Evolutionary conservation across 2,888 invertebrate genomes (phyloP), one percentile per base, ranked within the genome.

Genomic region (Marronus borbonicus): DNA sequence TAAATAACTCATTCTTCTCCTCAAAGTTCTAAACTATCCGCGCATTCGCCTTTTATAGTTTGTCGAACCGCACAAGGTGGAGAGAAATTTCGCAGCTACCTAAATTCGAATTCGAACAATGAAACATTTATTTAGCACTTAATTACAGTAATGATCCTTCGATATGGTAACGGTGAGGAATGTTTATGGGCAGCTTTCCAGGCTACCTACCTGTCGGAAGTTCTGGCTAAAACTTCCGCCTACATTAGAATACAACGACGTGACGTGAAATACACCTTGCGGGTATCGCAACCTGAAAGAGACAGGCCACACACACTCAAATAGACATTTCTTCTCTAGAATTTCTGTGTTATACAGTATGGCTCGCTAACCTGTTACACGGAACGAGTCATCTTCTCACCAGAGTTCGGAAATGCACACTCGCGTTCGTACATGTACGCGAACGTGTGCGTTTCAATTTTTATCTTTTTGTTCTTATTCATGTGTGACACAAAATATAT

Each of bases 51-150:
- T 55, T 2, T 17, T 17, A 39, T 39, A 39, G 7, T 39, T 39
- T 8, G n/a, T 55, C 55, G 55, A 24, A 24, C 24, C 24, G 24
- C 24, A 24, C 17, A 55, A n/a, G 55, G n/a, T 7, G 17, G 28
- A 20, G 20, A 28, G 28, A 62, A 62, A 62, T 62, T 62, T 24
- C 8, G 8, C 3, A 28, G 10, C 31, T 62, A 62, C 28, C 24
- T 62, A 17, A 49, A 12, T 50, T 68, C 14, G 17, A 36, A 20
- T 68, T 12, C 4, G 24, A 28, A 50, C 20, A 10, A 55, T 55
- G 3, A 49, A 68, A 14, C 50, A 58, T 70, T 70, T 70, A 70
- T 31, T 70, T 58, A 58, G 20, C 39, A 58, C 70, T 70, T 58
- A 58, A 70, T 70, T 70, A 58, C 20, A 36, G 55, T 39, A n/a